phyloP scores from a whole-genome alignment of 2,797 vertebrate genomes.

The Toxotes lorentzi region DNA sequence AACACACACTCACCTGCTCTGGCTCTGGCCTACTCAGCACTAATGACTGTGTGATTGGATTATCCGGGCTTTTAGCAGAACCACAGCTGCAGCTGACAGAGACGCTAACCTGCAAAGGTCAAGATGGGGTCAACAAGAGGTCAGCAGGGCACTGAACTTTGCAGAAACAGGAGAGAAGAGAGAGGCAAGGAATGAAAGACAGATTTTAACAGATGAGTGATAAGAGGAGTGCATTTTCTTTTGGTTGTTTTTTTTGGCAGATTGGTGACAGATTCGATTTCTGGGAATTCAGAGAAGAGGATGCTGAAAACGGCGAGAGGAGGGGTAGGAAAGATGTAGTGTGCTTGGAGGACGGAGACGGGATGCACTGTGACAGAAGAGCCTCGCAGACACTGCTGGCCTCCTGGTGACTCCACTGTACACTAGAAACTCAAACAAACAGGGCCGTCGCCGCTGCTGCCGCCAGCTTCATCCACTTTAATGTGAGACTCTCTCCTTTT shows the following conservation, averaged over 20 bases:
- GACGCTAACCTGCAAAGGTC: slow-evolving; percentile 71
- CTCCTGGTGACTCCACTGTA: slow-evolving; percentile 82
- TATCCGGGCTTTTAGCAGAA: slow-evolving; percentile 77
- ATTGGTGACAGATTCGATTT: slow-evolving; percentile 48
- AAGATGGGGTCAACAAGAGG: slow-evolving; percentile 73
- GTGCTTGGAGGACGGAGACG: slow-evolving; percentile 49
- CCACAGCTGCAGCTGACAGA: slow-evolving; percentile 72
- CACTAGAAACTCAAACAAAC: slow-evolving; percentile 64
- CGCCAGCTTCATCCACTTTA: slow-evolving; percentile 22
- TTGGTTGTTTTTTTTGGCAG: not conserved
- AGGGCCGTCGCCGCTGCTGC: slow-evolving; percentile 10
- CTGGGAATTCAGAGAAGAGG: slow-evolving; percentile 43
- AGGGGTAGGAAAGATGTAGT: slow-evolving; percentile 28
- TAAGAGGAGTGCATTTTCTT: slow-evolving; percentile 14
- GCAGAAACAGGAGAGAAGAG: slow-evolving; percentile 16
- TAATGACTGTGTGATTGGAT: slow-evolving; percentile 83
- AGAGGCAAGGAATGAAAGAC: slow-evolving; percentile 1
- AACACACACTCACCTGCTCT: slow-evolving; percentile 62
- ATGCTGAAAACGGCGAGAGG: not conserved
- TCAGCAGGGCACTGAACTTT: slow-evolving; percentile 54
- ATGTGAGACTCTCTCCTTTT: slow-evolving; percentile 33
- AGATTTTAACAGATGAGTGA: slow-evolving; percentile 10
- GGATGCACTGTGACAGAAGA: slow-evolving; percentile 79
- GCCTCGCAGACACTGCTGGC: slow-evolving; percentile 81
- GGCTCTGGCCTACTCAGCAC: slow-evolving; percentile 61